Percentiles rank a stretch among this genome's conserved stretches.
These are phyloP conservation scores for Ammodytes dubius DNA, from an alignment of 2,113 vertebrate species.

Conservation along the genomic window DNA sequence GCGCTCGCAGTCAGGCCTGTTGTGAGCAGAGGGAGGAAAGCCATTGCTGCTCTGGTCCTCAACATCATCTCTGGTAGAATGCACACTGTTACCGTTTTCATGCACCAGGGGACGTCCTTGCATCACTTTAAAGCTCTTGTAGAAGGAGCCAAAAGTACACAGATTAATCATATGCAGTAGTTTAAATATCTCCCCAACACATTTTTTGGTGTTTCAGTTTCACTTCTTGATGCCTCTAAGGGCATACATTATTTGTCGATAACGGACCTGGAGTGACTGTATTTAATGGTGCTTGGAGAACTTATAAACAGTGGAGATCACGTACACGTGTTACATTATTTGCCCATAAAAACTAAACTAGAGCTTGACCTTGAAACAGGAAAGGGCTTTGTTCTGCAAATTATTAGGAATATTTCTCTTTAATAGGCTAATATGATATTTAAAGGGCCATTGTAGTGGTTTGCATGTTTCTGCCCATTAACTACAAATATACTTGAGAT, in stretches of 20 bases:
- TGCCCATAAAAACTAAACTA: not conserved
- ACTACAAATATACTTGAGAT: too few relatives aligned
- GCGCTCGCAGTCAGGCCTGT: constrained; percentile 50
- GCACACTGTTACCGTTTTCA: not conserved
- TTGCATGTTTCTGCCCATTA: not conserved
- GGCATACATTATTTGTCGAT: not conserved
- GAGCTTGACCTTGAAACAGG: not conserved
- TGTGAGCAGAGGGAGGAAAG: constrained; percentile 40
- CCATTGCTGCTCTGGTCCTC: constrained; percentile 47
- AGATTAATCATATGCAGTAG: not conserved
- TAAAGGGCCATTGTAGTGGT: not conserved
- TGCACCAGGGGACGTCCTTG: not conserved
- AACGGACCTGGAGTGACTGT: not conserved
- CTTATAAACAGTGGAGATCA: too few relatives aligned
- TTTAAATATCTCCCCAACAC: not conserved
- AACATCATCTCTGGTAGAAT: constrained; percentile 56
- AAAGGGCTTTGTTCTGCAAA: too few relatives aligned
- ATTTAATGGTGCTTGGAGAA: too few relatives aligned
- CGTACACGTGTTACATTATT: too few relatives aligned
- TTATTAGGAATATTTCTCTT: too few relatives aligned
- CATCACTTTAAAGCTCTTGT: not conserved
- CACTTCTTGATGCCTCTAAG: not conserved
- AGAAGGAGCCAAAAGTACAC: too few relatives aligned
- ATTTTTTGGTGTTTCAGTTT: not conserved
- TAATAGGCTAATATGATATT: too few relatives aligned